These are phyloP conservation scores for Chrysodeixis includens DNA, from an alignment of 2,888 invertebrate genomes.

Conservation along the genomic window DNA sequence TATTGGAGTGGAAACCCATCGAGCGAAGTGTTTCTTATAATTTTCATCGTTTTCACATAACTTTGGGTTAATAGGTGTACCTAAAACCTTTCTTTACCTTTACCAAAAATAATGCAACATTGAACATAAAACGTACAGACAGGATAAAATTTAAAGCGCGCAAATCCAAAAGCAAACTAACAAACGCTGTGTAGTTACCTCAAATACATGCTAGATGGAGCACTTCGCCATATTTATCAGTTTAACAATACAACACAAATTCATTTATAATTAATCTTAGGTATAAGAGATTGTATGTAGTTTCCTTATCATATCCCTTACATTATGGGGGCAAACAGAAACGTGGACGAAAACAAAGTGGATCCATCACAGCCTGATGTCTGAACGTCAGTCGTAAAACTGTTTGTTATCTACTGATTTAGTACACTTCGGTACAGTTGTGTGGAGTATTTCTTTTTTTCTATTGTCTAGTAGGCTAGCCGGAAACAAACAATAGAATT, in stretches of 20 bases:
- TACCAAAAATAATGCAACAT: neutral
- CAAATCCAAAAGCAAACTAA: neutral
- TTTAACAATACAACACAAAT: no score
- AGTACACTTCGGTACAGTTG: neutral
- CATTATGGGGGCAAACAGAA: conserved; percentile 8
- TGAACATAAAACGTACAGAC: neutral
- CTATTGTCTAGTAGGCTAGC: no score
- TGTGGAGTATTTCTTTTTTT: no score
- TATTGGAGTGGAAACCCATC: neutral
- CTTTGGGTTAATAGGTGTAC: no score
- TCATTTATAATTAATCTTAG: neutral
- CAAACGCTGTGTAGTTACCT: neutral
- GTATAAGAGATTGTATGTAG: neutral
- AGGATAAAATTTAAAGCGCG: neutral
- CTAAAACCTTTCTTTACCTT: no score
- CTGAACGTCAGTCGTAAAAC: conserved; percentile 49
- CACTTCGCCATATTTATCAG: neutral
- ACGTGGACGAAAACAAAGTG: conserved; percentile 21
- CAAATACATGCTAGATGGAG: neutral
- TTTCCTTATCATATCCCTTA: neutral
- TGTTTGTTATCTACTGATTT: conserved; percentile 44
- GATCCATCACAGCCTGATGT: conserved; percentile 46
- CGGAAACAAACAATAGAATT: no score
- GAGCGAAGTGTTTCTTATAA: neutral
- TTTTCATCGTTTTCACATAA: no score